A percentile compares a stretch with the other conserved stretches of the same genome.
phyloP scores from a whole-genome alignment of 1,140 invertebrate genomes.

The Megalopta genalis region DNA sequence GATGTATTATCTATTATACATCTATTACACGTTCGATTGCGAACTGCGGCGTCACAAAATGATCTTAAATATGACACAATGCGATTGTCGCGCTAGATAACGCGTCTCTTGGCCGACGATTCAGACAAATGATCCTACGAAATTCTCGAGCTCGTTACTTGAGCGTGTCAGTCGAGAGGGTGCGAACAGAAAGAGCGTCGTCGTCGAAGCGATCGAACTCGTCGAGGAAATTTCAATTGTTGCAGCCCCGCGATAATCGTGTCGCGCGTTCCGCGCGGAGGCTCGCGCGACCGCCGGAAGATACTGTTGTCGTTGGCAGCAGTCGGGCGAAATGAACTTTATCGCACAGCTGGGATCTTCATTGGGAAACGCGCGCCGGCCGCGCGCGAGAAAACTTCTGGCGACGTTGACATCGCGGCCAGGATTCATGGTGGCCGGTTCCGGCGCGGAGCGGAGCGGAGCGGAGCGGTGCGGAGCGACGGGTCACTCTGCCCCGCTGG shows the following conservation, averaged over 20 bases:
- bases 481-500: neutral
- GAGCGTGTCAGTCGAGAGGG: too few relatives aligned
- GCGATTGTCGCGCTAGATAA: too few relatives aligned
- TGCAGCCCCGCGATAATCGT: conserved; percentile 53
- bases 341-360: conserved; percentile 65
- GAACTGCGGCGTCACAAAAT: too few relatives aligned
- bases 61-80: too few relatives aligned
- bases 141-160: too few relatives aligned
- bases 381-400: conserved; percentile 38
- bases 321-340: conserved; percentile 58
- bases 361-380: conserved; percentile 53
- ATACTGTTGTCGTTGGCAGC: conserved; percentile 56
- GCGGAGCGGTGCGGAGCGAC: too few relatives aligned
- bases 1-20: too few relatives aligned
- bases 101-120: too few relatives aligned
- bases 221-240: conserved; percentile 52
- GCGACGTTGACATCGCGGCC: conserved; percentile 33
- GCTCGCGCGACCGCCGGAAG: conserved; percentile 25
- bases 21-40: too few relatives aligned
- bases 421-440: conserved; percentile 31
- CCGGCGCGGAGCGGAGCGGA: neutral
- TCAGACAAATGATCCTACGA: too few relatives aligned
- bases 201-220: neutral
- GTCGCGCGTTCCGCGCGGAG: neutral
- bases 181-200: too few relatives aligned